phyloP scores from a whole-genome alignment of 1,140 invertebrate genomes.

The Euschistus heros region DNA sequence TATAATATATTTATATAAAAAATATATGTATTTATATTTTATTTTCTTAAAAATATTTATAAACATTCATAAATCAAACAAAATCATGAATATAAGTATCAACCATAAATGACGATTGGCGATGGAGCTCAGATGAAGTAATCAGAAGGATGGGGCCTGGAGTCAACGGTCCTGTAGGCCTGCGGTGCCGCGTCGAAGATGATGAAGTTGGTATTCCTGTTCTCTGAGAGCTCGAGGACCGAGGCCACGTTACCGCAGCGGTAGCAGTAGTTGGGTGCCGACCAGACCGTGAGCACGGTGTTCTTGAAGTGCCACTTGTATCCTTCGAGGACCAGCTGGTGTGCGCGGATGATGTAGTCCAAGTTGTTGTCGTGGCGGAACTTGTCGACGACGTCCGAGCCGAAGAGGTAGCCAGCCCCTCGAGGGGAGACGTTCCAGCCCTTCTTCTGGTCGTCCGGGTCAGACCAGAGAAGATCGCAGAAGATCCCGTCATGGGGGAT shows the following conservation, averaged over 20 bases:
- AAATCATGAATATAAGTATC: too few species aligned
- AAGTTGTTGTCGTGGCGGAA: slow-evolving; percentile 94
- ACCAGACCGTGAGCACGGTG: slow-evolving; percentile 98
- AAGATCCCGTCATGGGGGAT: slow-evolving; percentile 99
- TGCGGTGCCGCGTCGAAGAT: slow-evolving; percentile 98
- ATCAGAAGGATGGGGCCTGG: neutral
- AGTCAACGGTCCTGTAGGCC: slow-evolving; percentile 67
- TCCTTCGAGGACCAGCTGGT: slow-evolving; percentile 99
- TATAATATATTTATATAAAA: too few species aligned
- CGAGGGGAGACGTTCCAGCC: slow-evolving; percentile 92
- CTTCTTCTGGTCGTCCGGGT: slow-evolving; percentile 78
- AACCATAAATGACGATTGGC: too few species aligned
- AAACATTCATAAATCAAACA: too few species aligned
- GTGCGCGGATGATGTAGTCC: slow-evolving; percentile 96
- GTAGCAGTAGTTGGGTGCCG: slow-evolving; percentile 98
- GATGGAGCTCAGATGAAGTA: neutral
- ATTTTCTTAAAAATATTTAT: too few species aligned
- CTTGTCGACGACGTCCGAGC: slow-evolving; percentile 90
- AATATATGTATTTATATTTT: too few species aligned
- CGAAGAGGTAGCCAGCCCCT: slow-evolving; percentile 96
- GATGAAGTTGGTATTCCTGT: slow-evolving; percentile 87
- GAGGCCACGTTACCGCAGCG: slow-evolving; percentile 98
- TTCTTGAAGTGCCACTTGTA: slow-evolving; percentile 99
- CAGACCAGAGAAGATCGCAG: slow-evolving; percentile 98
- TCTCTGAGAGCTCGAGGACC: slow-evolving; percentile 94